Base-by-base conservation (phyloP, 2,888 invertebrate species). In the Unio delphinus region DNA sequence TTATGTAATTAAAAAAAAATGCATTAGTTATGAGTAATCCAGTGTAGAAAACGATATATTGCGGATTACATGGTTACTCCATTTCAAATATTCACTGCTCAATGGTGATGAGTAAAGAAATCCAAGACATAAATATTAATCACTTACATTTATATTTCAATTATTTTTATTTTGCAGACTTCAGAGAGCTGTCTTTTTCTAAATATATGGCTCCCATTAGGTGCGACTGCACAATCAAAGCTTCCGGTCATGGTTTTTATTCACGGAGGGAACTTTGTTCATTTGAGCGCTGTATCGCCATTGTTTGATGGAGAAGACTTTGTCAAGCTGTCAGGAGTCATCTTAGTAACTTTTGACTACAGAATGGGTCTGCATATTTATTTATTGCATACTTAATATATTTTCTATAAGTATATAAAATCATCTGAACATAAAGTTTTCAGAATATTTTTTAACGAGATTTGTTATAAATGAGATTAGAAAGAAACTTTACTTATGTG, bases 151-250 rank as follows among this genome's bases (percentile, higher is more conserved):
- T n/a, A n/a, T 15, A 62, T 62, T 18, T 20, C 26, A 17, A 6
- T 57, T 20, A 65, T 20, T 57, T 61, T 20, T 56, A 56, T 18
- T n/a, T 70, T 73, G 59, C 64, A 85, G 85, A 79, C 75, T 15
- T 81, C 85, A 0, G 96, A 96, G 89, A 95, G 95, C 88, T 96
- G 96, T 83, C 91, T 96, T 6, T 95, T 94, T 78, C 90, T 96
- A 1, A 95, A 95, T 84, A 92, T 94, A 0, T 93, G 92, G 88
- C 92, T 92, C 0, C 93, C 93, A 0, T 90, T 72, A 20, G 65
- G 62, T 20, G 74, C 80, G 28, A 76, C 67, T 20, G 20, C 63
- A 7, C 28, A 73, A 5, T 65, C 70, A 5, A 69, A 65, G 26
- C 86, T 86, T 64, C 90, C 91, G 0, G 91, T 91, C 0, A 87